A percentile compares a stretch with the other conserved stretches of the same genome.
Evolutionary conservation across 1,140 invertebrate species (phyloP).

Genomic region (Brachionus koreanus): DNA sequence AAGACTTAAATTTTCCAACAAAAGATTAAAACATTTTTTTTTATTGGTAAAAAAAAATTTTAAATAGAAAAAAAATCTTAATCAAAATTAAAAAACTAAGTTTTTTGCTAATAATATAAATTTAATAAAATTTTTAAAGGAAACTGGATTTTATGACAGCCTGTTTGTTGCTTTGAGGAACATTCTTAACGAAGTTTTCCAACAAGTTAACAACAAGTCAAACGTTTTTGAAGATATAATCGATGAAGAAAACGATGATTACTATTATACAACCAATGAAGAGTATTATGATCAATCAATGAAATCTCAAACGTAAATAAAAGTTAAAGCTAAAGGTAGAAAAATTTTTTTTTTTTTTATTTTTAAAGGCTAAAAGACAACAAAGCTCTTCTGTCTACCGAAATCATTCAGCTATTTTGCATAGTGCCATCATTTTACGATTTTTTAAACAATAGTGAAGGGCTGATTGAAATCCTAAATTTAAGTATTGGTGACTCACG

Average conservation of each 20-base stretch:
- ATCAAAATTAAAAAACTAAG: background rate
- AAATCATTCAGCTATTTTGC: constrained; percentile 34
- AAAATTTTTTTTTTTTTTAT: background rate
- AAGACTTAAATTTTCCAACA: too few species aligned
- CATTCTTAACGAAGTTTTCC: background rate
- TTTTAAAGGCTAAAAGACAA: constrained; percentile 11
- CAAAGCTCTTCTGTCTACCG: constrained; percentile 22
- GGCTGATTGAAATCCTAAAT: background rate
- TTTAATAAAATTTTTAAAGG: background rate
- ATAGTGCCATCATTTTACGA: constrained; percentile 34
- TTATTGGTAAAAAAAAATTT: too few species aligned
- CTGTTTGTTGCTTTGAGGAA: constrained; percentile 1
- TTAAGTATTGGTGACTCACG: constrained; percentile 18
- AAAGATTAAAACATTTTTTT: too few species aligned
- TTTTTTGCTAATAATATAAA: background rate
- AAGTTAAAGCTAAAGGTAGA: background rate
- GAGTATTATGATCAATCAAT: background rate
- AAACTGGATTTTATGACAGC: constrained; percentile 25
- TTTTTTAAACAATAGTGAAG: background rate
- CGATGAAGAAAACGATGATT: background rate
- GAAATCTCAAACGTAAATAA: constrained; percentile 3
- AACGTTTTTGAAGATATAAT: constrained; percentile 21
- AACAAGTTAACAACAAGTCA: background rate
- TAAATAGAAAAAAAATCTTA: too few species aligned
- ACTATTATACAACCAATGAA: background rate